Percentiles rank a stretch among this genome's conserved stretches.
Evolutionary conservation across 2,888 invertebrate genomes (phyloP).

Genomic region (Arge pagana): DNA sequence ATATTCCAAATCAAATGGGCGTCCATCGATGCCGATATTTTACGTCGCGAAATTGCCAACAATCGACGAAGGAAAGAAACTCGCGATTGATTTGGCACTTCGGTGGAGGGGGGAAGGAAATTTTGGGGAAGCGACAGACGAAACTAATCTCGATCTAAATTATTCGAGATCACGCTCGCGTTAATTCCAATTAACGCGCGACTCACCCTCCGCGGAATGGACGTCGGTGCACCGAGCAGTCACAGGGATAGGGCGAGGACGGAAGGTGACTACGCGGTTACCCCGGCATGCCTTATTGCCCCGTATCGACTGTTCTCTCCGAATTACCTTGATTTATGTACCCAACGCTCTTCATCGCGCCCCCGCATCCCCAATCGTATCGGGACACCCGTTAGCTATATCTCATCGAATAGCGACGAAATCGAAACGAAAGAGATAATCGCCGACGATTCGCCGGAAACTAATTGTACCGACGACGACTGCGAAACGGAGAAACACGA

Average conservation of each 20-base stretch:
- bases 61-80: background rate
- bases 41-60: background rate
- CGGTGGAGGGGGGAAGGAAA: background rate
- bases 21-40: background rate
- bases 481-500: too few species aligned
- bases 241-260: slow-evolving; percentile 5
- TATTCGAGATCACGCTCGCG: slow-evolving; percentile 27
- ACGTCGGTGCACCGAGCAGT: slow-evolving; percentile 9
- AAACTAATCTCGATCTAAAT: slow-evolving; percentile 25
- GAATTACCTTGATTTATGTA: slow-evolving; percentile 20
- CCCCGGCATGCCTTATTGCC: background rate
- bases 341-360: too few species aligned
- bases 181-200: slow-evolving; percentile 26
- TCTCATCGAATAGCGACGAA: too few species aligned
- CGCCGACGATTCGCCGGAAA: too few species aligned
- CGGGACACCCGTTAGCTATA: too few species aligned
- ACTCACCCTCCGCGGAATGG: background rate
- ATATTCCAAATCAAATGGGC: slow-evolving; percentile 7
- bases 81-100: background rate
- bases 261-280: too few species aligned
- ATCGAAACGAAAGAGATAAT: too few species aligned
- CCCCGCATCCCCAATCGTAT: too few species aligned
- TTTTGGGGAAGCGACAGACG: slow-evolving; percentile 1
- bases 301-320: slow-evolving; percentile 19
- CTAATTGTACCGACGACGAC: too few species aligned